phyloP scores from a whole-genome alignment of 1,140 invertebrate genomes.

The Propsilocerus akamusi region DNA sequence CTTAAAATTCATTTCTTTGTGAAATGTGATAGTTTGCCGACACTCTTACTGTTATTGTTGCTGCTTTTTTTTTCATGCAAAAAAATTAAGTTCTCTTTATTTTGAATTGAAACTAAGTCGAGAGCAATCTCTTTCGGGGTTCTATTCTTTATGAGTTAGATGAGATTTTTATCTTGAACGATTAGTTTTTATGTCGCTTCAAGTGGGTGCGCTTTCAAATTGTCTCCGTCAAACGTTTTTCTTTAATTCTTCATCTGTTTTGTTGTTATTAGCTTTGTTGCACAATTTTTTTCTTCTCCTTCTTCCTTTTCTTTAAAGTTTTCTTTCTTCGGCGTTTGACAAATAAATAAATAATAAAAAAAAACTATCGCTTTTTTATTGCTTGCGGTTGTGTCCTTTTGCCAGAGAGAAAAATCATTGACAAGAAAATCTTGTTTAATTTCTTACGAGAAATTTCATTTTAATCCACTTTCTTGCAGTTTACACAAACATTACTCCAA shows the following conservation, averaged over 20 bases:
- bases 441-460: too few species aligned
- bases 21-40: conserved; percentile 4
- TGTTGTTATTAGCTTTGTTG: neutral
- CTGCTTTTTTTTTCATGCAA: neutral
- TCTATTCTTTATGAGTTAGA: neutral
- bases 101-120: neutral
- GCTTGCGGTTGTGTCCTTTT: neutral
- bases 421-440: too few species aligned
- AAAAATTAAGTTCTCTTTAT: neutral
- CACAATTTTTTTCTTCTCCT: conserved; percentile 1
- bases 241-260: neutral
- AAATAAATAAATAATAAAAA: too few species aligned
- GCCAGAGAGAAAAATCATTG: too few species aligned
- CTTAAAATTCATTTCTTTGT: neutral
- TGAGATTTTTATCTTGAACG: neutral
- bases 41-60: neutral
- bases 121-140: neutral
- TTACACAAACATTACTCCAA: neutral
- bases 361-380: conserved; percentile 1
- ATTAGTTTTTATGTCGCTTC: neutral
- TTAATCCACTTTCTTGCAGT: too few species aligned
- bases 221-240: neutral
- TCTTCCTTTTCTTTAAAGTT: neutral
- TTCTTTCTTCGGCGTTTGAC: too few species aligned
- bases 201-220: neutral